Evolutionary conservation across 1,140 invertebrate species (phyloP), one percentile per base, ranked within the genome.

Genomic region (Cheumatopsyche charites): DNA sequence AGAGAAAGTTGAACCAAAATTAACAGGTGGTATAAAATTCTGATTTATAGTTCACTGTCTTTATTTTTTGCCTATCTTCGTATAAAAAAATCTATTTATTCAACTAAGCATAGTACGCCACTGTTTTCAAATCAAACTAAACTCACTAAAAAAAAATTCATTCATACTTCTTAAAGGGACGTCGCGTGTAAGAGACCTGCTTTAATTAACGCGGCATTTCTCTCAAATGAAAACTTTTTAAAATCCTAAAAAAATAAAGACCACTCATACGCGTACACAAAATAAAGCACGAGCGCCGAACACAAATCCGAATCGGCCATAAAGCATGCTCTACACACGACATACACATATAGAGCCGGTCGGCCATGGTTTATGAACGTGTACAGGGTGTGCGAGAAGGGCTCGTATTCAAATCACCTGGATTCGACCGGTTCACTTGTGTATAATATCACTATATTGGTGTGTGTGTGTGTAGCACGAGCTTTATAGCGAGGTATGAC

Each of bases 161-260:
- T 74, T 74, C 73, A 74, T 74, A 66, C 47, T 68, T 74, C 55
- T 58, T 58, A 5, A 12, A n/a, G 43, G 63, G 49, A 26, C 47
- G 55, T 70, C 23, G 49, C 68, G 62, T 55, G 29, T 36, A n/a
- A n/a, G 69, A 62, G 73, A 74, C 68, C 45, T 65, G 70, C 9
- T 74, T 74, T 74, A 74, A 74, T 74, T 74, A 74, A 74, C 73
- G 55, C 29, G 61, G 65, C 62, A 74, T 74, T 74, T 72, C 13
- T 58, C 29, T 71, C 62, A 71, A 74, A 74, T 71, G 73, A 74
- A 74, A 36, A 36, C 29, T 3, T 36, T 36, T 36, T 9, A 36
- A 4, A 3, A 36, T 9, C 29, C 29, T 9, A 36, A 36, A 4
- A 36, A 36, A 36, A 36, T 36, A 36, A 36, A 36, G 9, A 3